Evolutionary conservation across 2,113 vertebrate species (phyloP).

Genomic region (Entomyzon cyanotis): DNA sequence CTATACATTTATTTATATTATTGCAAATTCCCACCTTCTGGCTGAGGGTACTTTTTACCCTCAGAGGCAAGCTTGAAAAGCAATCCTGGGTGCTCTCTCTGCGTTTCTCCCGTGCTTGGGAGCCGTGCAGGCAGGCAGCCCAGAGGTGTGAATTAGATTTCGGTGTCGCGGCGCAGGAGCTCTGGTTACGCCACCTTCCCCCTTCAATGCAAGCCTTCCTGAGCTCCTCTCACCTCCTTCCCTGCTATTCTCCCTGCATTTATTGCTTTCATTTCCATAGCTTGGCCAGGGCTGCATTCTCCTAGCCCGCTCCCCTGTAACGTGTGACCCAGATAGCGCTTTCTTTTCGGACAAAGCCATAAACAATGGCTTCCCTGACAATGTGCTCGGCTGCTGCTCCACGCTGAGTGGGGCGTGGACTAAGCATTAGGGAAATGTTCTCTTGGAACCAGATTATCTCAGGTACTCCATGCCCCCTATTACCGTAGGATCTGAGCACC

Average conservation of each 20-base stretch:
- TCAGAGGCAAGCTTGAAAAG: neutral
- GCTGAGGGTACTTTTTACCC: neutral
- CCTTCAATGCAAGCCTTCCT: neutral
- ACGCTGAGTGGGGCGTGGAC: neutral
- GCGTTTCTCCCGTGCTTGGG: neutral
- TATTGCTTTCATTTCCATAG: slow-evolving; percentile 40
- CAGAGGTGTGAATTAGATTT: slow-evolving; percentile 59
- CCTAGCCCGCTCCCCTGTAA: neutral
- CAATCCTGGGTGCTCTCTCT: neutral
- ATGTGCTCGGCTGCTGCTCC: neutral
- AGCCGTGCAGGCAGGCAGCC: neutral
- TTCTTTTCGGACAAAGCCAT: slow-evolving; percentile 40
- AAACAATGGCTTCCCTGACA: slow-evolving; percentile 12
- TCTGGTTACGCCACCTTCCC: neutral
- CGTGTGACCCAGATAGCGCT: slow-evolving; percentile 44
- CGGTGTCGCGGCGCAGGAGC: neutral
- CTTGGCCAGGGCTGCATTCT: neutral
- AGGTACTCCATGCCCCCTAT: slow-evolving; percentile 7
- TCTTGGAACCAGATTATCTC: neutral
- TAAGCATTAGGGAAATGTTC: neutral
- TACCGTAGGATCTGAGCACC: neutral
- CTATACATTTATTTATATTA: neutral
- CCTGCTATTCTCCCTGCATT: slow-evolving; percentile 37
- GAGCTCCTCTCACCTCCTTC: slow-evolving; percentile 24
- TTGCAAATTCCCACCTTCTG: neutral